These are phyloP conservation scores for Oreohelix idahoensis DNA, from an alignment of 1,140 invertebrate genomes.

Conservation along the genomic window DNA sequence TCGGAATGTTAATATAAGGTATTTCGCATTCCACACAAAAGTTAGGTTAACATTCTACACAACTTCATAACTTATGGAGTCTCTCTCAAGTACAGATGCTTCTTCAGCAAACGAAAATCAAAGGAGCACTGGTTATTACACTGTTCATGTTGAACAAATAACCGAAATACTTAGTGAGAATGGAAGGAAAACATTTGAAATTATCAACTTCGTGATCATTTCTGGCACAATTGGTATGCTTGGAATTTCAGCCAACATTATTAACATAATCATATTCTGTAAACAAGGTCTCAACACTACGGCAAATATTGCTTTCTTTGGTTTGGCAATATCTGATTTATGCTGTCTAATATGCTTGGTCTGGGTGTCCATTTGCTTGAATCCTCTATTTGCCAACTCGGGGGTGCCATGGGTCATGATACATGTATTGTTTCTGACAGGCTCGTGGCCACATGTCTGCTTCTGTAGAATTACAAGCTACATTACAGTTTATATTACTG, in stretches of 20 bases:
- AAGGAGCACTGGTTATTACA: too few species aligned
- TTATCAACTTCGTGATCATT: not conserved
- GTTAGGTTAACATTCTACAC: too few species aligned
- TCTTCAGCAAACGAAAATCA: too few species aligned
- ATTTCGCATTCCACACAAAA: too few species aligned
- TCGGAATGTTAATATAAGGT: too few species aligned
- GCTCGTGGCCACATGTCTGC: not conserved
- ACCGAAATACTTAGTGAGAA: too few species aligned
- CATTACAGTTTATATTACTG: conserved; percentile 11
- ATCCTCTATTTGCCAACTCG: not conserved
- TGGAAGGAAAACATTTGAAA: not conserved
- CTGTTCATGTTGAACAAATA: too few species aligned
- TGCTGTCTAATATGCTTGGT: not conserved
- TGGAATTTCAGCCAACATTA: not conserved
- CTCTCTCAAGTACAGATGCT: too few species aligned
- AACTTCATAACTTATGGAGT: too few species aligned
- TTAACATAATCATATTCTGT: not conserved
- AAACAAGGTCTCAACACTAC: not conserved
- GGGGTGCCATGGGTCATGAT: not conserved
- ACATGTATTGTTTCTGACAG: not conserved
- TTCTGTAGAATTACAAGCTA: not conserved
- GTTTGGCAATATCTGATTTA: not conserved
- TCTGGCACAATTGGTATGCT: not conserved
- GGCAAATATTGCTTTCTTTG: not conserved
- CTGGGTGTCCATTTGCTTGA: not conserved